Base-by-base conservation (phyloP, 2,797 vertebrate species). In the Neostethus bicornis region DNA sequence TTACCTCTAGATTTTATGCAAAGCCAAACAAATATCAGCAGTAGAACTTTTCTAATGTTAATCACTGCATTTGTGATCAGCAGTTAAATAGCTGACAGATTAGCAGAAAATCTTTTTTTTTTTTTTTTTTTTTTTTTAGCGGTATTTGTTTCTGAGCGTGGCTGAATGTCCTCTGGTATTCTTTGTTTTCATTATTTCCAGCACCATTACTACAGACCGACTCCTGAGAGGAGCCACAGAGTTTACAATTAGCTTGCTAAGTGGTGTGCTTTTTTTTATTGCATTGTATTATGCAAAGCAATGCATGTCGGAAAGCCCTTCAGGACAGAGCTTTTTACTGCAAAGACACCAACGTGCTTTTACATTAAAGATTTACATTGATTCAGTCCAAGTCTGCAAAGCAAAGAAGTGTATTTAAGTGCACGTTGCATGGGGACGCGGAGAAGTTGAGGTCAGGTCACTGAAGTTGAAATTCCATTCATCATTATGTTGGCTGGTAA, bases 301-400 rank as follows among this genome's bases (percentile, higher is more conserved):
- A 34, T 56, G 59, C 70, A 70, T 41, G 20, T 67, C 66, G 56
- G 29, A 46, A 48, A 23, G 57, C 63, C 77, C 63, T 72, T 34
- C 47, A 62, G 71, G 80, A 75, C 61, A 61, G 54, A 59, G 51
- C 38, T 25, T 41, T 72, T 38, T 62, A 51, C 67, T 51, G 46
- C 48, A 78, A 66, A 84, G 63, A 77, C 61, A 71, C 46, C 55
- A 16, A 39, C 73, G 66, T 77, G 72, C 66, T 85, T 87, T 77
- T 60, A 51, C 66, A 62, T 80, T 57, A 77, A 58, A 74, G 73
- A 74, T 75, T 85, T 41, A 53, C 62, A 82, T 75, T 57, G 60
- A 83, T 85, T 83, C 73, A 63, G 20, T 42, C 44, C 29, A 34
- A 23, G 25, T 61, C 67, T 69, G 65, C 37, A 65, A 62, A 65